Evolutionary conservation across 2,797 vertebrate genomes (phyloP).

Genomic region (Xenentodon cancila): DNA sequence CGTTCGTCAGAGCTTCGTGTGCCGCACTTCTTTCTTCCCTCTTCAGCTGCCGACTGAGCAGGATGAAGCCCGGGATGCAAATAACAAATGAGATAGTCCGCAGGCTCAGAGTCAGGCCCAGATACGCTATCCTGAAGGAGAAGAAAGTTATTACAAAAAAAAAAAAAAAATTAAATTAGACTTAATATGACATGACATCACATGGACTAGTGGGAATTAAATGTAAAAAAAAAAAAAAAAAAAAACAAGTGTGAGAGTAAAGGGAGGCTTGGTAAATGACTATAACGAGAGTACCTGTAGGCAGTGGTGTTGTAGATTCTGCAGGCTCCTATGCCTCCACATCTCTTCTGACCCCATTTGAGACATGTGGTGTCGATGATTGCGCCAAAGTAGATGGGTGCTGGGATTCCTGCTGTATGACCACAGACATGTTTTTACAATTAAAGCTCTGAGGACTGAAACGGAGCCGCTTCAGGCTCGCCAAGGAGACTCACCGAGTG

Average conservation of each 20-base stretch:
- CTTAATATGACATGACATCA: no score
- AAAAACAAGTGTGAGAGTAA: background rate
- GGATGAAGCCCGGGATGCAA: conserved; percentile 77
- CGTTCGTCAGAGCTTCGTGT: conserved; percentile 60
- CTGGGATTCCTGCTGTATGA: conserved; percentile 79
- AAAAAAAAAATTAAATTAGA: background rate
- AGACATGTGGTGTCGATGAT: conserved; percentile 92
- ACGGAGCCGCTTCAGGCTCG: conserved; percentile 1
- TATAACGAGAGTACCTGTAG: conserved; percentile 76
- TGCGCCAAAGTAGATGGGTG: conserved; percentile 86
- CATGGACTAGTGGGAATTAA: no score
- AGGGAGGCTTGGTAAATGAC: no score
- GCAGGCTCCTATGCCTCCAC: conserved; percentile 86
- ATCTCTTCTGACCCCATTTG: conserved; percentile 86
- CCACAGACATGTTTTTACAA: conserved; percentile 18
- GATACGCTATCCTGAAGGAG: conserved; percentile 74
- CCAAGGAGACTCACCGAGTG: conserved; percentile 64
- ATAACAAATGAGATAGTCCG: conserved; percentile 76
- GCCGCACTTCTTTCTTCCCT: conserved; percentile 59
- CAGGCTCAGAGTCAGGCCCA: conserved; percentile 78
- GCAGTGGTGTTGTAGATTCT: conserved; percentile 85
- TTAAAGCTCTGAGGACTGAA: background rate
- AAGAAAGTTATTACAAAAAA: background rate
- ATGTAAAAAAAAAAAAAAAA: background rate
- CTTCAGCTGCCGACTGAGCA: conserved; percentile 71